Evolutionary conservation across 1,140 invertebrate genomes (phyloP).

Genomic region (Anadara kagoshimensis): DNA sequence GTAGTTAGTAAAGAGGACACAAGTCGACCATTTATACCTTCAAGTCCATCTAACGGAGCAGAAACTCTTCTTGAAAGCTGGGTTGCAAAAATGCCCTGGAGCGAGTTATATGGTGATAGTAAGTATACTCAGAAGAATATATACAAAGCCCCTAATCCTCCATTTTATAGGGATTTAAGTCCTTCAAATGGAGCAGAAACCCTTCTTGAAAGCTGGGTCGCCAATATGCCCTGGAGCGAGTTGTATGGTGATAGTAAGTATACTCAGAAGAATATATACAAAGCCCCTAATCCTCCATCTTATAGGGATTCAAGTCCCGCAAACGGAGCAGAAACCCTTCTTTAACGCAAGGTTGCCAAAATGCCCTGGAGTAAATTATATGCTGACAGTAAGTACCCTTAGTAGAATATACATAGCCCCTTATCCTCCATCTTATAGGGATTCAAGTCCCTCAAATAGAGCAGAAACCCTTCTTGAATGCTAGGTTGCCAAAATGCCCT

Average conservation of each 20-base stretch:
- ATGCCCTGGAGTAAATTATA: slow-evolving; percentile 87
- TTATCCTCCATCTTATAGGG: no score
- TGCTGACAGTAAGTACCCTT: slow-evolving; percentile 85
- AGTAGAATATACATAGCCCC: not conserved
- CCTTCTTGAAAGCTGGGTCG: slow-evolving; percentile 82
- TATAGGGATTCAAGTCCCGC: slow-evolving; percentile 96
- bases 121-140: slow-evolving; percentile 57
- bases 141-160: no score
- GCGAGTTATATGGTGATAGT: slow-evolving; percentile 90
- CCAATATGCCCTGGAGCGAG: slow-evolving; percentile 84
- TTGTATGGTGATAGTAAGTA: slow-evolving; percentile 90
- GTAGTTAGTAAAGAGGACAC: slow-evolving; percentile 80
- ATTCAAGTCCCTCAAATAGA: no score
- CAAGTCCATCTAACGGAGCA: slow-evolving; percentile 94
- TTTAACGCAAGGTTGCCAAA: slow-evolving; percentile 83
- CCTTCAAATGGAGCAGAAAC: slow-evolving; percentile 92
- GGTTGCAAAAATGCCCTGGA: slow-evolving; percentile 85
- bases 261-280: not conserved
- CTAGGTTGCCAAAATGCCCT: slow-evolving; percentile 86
- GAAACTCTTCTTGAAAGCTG: slow-evolving; percentile 83
- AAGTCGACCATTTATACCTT: slow-evolving; percentile 83
- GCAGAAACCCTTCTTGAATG: no score
- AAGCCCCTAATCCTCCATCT: no score
- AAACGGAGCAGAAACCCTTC: slow-evolving; percentile 85
- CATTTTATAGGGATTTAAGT: no score